Evolutionary conservation across 2,888 invertebrate genomes (phyloP).

Genomic region (Drosophila nigricruria): DNA sequence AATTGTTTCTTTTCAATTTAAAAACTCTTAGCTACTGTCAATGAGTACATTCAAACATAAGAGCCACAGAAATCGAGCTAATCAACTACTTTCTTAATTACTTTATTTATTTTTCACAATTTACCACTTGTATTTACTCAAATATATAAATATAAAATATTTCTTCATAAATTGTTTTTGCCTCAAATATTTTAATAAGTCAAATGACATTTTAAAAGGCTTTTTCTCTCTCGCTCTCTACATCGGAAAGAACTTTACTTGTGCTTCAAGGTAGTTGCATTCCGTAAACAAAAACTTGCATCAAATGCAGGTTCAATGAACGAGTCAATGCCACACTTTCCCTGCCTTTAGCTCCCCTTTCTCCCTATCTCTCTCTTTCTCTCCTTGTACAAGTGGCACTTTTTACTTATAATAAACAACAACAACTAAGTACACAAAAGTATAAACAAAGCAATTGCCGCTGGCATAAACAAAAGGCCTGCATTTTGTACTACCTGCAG

Average conservation of each 20-base stretch:
- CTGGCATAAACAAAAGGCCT: conserved; percentile 63
- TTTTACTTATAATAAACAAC: conserved; percentile 72
- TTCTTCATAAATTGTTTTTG: neutral
- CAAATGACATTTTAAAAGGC: conserved; percentile 55
- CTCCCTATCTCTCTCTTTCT: neutral
- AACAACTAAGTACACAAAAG: conserved; percentile 38
- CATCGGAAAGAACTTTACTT: neutral
- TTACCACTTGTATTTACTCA: neutral
- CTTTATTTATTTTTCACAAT: neutral
- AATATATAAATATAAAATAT: neutral
- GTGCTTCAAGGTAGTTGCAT: conserved; percentile 12
- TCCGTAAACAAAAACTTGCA: conserved; percentile 21
- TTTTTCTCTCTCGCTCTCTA: neutral
- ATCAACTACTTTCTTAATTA: neutral
- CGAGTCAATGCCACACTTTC: conserved; percentile 49
- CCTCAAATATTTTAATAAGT: neutral
- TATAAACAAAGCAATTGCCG: conserved; percentile 67
- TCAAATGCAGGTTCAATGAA: conserved; percentile 50
- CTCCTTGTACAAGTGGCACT: conserved; percentile 63
- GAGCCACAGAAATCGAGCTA: neutral
- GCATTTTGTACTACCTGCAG: conserved; percentile 38
- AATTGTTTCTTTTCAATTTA: neutral
- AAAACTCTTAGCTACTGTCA: neutral
- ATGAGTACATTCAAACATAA: neutral
- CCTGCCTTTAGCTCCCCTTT: neutral